Base-by-base conservation (phyloP, 2,797 vertebrate species). In the Sciurus carolinensis region DNA sequence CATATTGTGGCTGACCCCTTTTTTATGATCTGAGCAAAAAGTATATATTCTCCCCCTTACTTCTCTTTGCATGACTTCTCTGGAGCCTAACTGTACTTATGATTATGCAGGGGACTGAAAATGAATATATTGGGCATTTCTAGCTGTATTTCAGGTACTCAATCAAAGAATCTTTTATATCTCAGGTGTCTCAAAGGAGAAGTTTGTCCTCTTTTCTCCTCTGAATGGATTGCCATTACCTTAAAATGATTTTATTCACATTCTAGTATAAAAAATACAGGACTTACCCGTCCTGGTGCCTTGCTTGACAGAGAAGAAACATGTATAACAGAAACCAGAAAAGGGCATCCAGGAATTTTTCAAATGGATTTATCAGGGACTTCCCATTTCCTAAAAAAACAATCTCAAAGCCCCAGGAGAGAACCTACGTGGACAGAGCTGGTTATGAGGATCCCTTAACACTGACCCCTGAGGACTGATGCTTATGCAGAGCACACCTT, bases 171-270 rank as follows among this genome's bases (percentile, higher is more conserved):
- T 91, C 44, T 96, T 96, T 91, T 72, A 79, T 94, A 92, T 28
- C 57, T 92, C 47, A 22, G 20, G 67, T 86, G 18, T 18, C 83
- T 96, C 96, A 82, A 87, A 96, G 88, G 95, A 91, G 10, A 95
- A 30, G 4, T 92, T 86, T 96, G 83, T 87, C 71, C 52, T 97
- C 81, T 93, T 64, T 64, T 92, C 57, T 17, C 39, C 54, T 94
- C 64, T 69, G 66, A 95, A 91, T 62, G n/a, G n/a, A 89, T 83
- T 95, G 57, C n/a, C 26, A 72, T 95, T 95, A 88, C 89, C 72
- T 97, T 86, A 77, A 92, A 97, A 95, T 94, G 17, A 97, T 91
- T 96, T 75, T 92, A 86, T 87, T 96, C 79, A 69, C n/a, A 91
- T 28, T 77, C 67, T 77, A 30, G 33, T 95, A 47, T 87, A 91